phyloP scores from a whole-genome alignment of 1,140 invertebrate species.

The Drosophila seguyi region DNA sequence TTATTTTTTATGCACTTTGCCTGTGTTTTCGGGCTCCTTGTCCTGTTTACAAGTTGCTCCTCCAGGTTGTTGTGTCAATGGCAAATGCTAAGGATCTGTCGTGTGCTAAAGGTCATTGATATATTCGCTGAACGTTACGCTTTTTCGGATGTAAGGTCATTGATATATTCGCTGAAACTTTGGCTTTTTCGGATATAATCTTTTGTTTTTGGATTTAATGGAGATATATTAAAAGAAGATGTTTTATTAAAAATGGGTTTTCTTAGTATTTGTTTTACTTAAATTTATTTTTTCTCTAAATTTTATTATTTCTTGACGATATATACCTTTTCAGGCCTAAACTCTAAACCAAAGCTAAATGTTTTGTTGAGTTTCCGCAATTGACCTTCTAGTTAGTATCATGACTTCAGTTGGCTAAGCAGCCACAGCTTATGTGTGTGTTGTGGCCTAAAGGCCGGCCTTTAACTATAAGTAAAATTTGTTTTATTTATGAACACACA shows the following conservation, averaged over 20 bases:
- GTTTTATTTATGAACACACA: slow-evolving; percentile 22
- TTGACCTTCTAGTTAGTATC: slow-evolving; percentile 11
- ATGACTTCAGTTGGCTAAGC: background rate
- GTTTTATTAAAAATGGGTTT: too few species aligned
- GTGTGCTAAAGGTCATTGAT: slow-evolving; percentile 21
- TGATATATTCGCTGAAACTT: too few species aligned
- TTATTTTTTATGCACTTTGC: slow-evolving; percentile 64
- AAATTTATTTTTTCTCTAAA: too few species aligned
- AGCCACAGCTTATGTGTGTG: background rate
- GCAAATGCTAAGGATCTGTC: slow-evolving; percentile 13
- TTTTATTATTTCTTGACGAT: too few species aligned
- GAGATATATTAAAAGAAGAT: too few species aligned
- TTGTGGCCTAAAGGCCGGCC: background rate
- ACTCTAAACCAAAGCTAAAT: background rate
- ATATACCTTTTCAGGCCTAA: background rate
- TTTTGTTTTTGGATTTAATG: background rate
- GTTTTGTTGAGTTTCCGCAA: background rate
- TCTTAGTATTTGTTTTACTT: too few species aligned
- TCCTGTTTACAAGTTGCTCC: slow-evolving; percentile 45
- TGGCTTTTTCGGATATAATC: slow-evolving; percentile 2
- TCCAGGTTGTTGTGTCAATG: slow-evolving; percentile 7
- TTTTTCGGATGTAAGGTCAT: too few species aligned
- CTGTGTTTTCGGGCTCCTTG: slow-evolving; percentile 36
- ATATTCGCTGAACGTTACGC: slow-evolving; percentile 23
- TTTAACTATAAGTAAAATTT: slow-evolving; percentile 8